Base-by-base conservation (phyloP, 2,797 vertebrate species). In the Thripadectes ignobilis region DNA sequence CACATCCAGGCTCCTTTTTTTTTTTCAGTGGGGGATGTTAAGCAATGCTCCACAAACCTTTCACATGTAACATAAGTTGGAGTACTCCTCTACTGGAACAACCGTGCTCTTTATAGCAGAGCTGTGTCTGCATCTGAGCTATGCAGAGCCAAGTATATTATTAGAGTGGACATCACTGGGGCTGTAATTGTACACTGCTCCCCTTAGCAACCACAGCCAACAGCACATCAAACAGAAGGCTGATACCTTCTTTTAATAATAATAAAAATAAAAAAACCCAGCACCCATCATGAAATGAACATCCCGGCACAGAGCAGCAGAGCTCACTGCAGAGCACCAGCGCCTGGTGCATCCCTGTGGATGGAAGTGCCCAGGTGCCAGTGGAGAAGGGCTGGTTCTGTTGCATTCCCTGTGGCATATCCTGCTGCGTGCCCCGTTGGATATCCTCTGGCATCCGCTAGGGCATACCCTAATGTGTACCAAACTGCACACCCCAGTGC, bases 141-240 rank as follows among this genome's bases (percentile, higher is more conserved):
- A 97, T 98, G 98, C 97, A 93, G 96, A 97, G 96, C 93, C 74
- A 89, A 96, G 98, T 95, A 97, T 98, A 98, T 98, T 98, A 97
- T 98, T 98, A 98, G 98, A 97, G 98, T 88, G 92, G 87, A 82
- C 98, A 98, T 98, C 98, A 97, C 95, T 94, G 96, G 73, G 94
- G 58, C 95, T 98, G 98, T 98, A 98, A 98, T 91, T 91, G 96
- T 97, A 98, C 97, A 96, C 98, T 89, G 85, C 96, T 97, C 85
- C 95, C 97, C 98, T 90, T 98, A 94, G 97, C 97, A 97, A 98
- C 98, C 6, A 52, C 12, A 6, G 92, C 97, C 95, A 98, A 97
- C 98, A 98, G 97, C 98, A 98, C 96, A 94, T 98, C 95, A 97
- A 98, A 98, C 98, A 98, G 97, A 98, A 98, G 97, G 97, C 95